Evolutionary conservation across 2,888 invertebrate genomes (phyloP).

Genomic region (Microplitis manilae): DNA sequence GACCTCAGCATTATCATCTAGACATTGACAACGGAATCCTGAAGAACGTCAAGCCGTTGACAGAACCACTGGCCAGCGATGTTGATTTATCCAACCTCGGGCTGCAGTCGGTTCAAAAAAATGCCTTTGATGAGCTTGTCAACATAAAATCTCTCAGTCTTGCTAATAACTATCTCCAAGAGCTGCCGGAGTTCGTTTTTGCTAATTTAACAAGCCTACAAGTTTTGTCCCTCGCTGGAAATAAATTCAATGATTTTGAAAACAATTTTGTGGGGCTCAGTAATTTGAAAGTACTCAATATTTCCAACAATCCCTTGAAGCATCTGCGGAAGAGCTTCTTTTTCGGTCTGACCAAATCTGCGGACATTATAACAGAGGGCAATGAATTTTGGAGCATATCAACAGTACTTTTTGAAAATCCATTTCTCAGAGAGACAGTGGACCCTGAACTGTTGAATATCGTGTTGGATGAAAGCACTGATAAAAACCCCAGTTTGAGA

Average conservation of each 20-base stretch:
- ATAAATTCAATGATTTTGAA: conserved; percentile 24
- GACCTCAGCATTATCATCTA: conserved; percentile 40
- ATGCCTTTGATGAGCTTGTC: conserved; percentile 51
- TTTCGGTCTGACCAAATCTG: conserved; percentile 53
- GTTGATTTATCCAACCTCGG: conserved; percentile 52
- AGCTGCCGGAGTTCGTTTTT: conserved; percentile 55
- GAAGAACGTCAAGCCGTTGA: conserved; percentile 39
- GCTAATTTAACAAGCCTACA: conserved; percentile 54
- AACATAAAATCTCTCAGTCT: conserved; percentile 52
- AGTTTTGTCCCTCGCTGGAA: conserved; percentile 51
- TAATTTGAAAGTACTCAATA: conserved; percentile 54
- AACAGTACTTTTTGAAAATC: conserved; percentile 54
- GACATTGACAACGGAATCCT: conserved; percentile 49
- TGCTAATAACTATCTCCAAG: conserved; percentile 51
- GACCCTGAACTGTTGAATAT: neutral
- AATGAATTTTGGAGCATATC: conserved; percentile 56
- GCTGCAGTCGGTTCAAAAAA: conserved; percentile 47
- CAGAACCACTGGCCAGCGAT: neutral
- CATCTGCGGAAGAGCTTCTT: conserved; percentile 54
- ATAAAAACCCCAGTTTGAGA: conserved; percentile 24
- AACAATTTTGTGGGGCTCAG: conserved; percentile 53
- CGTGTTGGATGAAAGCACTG: conserved; percentile 19
- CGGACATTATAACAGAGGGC: conserved; percentile 49
- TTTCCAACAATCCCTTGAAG: conserved; percentile 55
- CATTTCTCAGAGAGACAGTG: conserved; percentile 52